Evolutionary conservation across 2,888 invertebrate genomes (phyloP), one percentile per base, ranked within the genome.

Genomic region (Troilus luridus): DNA sequence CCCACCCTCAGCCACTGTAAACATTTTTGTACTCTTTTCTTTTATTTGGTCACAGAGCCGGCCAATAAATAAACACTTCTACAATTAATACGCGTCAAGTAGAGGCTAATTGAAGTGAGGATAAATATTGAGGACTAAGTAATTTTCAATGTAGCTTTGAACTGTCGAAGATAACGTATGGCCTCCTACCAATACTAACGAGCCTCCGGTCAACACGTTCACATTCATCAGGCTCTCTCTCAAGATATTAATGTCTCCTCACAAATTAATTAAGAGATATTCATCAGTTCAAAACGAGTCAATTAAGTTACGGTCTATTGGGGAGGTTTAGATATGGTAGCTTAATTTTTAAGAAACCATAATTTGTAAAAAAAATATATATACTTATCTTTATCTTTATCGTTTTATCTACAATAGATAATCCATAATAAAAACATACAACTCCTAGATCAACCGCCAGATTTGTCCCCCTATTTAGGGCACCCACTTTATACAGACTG

Each of bases 121-220:
- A 85, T 21, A 85, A 85, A 85, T 85, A 85, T 85, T 85, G 24
- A 85, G 85, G n/a, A 12, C 85, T 85, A 85, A 85, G 85, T 85
- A 85, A 56, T 56, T 56, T 85, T 58, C 85, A 12, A 85, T 85
- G 85, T 85, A 11, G 56, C 56, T 56, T 56, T 17, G 85, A n/a
- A 56, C 85, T 85, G 85, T 85, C 56, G 56, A 56, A 56, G 85
- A 85, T 85, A 85, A 85, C 56, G 85, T 85, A 85, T 85, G 85
- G 21, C 24, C 10, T 0, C 11, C 1, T 11, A 11, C 56, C 56
- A 85, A 3, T 11, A 11, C 56, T 85, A 85, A 85, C 85, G 85
- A 85, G 85, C 19, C 21, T 19, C 6, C 77, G n/a, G 41, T 14
- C 41, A 58, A 85, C 85, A 54, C n/a, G n/a, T 85, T 56, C 56